phyloP scores from a whole-genome alignment of 2,888 invertebrate genomes.

The Piscicola geometra region DNA sequence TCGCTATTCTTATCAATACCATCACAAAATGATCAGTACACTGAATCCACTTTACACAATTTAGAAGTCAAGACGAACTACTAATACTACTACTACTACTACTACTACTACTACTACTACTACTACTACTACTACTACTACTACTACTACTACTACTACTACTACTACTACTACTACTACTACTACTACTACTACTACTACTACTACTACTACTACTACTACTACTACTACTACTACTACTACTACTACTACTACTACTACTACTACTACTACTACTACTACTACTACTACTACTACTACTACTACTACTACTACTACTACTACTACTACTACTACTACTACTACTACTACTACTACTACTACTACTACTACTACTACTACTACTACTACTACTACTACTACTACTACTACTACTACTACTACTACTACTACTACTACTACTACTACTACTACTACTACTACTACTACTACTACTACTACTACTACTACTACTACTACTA shows the following conservation, averaged over 20 bases:
- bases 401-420: constrained; percentile 37
- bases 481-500: not conserved
- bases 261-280: too few species aligned
- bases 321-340: constrained; percentile 40
- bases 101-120: not conserved
- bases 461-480: constrained; percentile 13
- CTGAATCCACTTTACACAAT: too few species aligned
- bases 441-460: constrained; percentile 10
- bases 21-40: too few species aligned
- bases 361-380: constrained; percentile 39
- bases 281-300: not conserved
- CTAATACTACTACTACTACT: not conserved
- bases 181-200: not conserved
- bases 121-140: constrained; percentile 6
- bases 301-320: constrained; percentile 37
- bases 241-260: not conserved
- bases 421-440: constrained; percentile 2
- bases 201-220: not conserved
- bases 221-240: not conserved
- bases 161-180: not conserved
- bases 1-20: too few species aligned
- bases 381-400: constrained; percentile 10
- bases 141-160: not conserved
- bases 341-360: constrained; percentile 40
- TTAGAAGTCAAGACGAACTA: too few species aligned